phyloP scores from a whole-genome alignment of 2,797 vertebrate species.

The Coregonus ussuriensis region DNA sequence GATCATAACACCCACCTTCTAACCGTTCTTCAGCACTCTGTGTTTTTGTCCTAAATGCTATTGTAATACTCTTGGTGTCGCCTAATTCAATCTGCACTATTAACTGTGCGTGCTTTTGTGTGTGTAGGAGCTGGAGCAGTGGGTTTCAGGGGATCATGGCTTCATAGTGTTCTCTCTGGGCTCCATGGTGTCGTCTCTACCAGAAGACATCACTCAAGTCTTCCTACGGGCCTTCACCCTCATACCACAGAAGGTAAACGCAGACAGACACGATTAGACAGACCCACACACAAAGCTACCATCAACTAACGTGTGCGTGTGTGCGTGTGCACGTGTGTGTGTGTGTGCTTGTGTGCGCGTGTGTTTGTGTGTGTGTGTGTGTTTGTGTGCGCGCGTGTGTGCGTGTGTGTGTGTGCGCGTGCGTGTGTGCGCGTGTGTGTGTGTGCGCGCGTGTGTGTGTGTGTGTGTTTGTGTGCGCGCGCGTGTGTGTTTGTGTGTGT shows the following conservation, averaged over 20 bases:
- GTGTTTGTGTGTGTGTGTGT: background rate
- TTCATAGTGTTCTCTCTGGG: slow-evolving; percentile 91
- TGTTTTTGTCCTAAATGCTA: too few relatives aligned
- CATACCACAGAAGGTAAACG: slow-evolving; percentile 80
- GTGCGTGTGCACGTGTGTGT: background rate
- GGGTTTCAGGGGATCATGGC: slow-evolving; percentile 87
- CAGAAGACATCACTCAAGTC: slow-evolving; percentile 75
- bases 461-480: background rate
- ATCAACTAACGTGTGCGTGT: background rate
- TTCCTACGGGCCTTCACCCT: slow-evolving; percentile 85
- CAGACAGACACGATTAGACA: background rate
- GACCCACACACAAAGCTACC: background rate
- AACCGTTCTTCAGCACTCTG: too few relatives aligned
- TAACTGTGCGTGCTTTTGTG: background rate
- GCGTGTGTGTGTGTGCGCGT: slow-evolving; percentile 70
- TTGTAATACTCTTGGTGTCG: background rate
- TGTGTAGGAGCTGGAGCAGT: slow-evolving; percentile 84
- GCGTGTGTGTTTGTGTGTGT: slow-evolving; percentile 71
- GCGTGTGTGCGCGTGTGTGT: background rate
- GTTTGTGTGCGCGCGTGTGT: background rate
- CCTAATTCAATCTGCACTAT: background rate
- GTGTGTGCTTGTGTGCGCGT: background rate
- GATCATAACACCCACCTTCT: too few relatives aligned
- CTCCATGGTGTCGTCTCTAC: slow-evolving; percentile 83
- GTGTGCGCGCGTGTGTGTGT: background rate